Base-by-base conservation (phyloP, 2,888 invertebrate genomes). In the Serripes groenlandicus region DNA sequence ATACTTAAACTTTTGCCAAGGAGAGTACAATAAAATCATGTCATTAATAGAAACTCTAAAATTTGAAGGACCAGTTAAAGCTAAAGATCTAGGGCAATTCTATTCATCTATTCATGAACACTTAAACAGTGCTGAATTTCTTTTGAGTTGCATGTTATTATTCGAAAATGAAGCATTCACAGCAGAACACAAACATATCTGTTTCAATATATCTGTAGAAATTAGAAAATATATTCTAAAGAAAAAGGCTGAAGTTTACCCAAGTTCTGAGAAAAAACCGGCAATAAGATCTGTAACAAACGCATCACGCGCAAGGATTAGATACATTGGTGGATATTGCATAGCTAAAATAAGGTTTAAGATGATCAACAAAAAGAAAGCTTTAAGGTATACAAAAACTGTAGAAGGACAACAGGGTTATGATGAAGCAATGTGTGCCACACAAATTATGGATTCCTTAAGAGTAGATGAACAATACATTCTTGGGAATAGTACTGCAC, bases 291-390 rank as follows among this genome's bases (percentile, higher is more conserved):
- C 72, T 32, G 69, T 83, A 1, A 83, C 83, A 28, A 56, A 78
- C 15, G 83, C 79, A 23, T 83, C 83, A 11, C 56, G 77, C 30
- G 79, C 83, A 28, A 69, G 83, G 56, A 62, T 83, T n/a, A 69
- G 83, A 49, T 83, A 83, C 69, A 42, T 79, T 62, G 83, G 79
- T 23, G 79, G 79, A 15, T 79, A 79, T 52, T 83, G 79, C 42
- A 64, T 78, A 26, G 78, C 74, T 21, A 71, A 69, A 75, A 58
- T 74, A n/a, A 73, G 73, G 34, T 60, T 62, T n/a, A 83, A 79
- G 37, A 74, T 70, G 28, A 35, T 76, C 1, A 73, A 35, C 15
- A 79, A 74, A 70, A 73, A 74, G 26, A 60, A 34, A 35, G n/a
- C 64, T 32, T 30, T 42, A n/a, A 69, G 62, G 56, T 83, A 76